Evolutionary conservation across 2,113 vertebrate genomes (phyloP).

Genomic region (Protomyctophum bolini): DNA sequence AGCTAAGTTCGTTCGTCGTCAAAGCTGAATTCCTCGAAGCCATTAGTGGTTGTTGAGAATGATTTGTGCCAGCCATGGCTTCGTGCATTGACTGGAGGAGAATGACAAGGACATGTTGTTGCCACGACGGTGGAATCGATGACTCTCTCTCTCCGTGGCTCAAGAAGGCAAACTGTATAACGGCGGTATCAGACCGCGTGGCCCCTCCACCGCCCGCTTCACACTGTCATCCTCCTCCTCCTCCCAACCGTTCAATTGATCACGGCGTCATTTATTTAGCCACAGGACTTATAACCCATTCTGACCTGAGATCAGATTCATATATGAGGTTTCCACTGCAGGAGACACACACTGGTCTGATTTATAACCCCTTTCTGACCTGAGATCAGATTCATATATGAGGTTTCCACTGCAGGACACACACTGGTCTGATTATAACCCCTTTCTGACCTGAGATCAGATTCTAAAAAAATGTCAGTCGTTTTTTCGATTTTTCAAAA

Average conservation of each 20-base stretch:
- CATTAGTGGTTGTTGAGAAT: constrained; percentile 67
- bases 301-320: too few species aligned
- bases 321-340: too few species aligned
- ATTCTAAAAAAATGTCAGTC: too few species aligned
- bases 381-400: too few species aligned
- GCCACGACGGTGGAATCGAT: constrained; percentile 72
- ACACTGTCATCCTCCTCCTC: constrained; percentile 48
- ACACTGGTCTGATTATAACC: too few species aligned
- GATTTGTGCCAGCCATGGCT: constrained; percentile 63
- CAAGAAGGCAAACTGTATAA: constrained; percentile 65
- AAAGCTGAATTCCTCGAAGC: constrained; percentile 65
- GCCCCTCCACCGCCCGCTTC: constrained; percentile 37
- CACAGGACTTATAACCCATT: constrained; percentile 69
- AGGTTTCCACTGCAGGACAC: too few species aligned
- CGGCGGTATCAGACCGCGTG: constrained; percentile 48
- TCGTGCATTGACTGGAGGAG: constrained; percentile 64
- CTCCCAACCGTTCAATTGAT: constrained; percentile 76
- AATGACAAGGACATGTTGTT: constrained; percentile 67
- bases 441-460: too few species aligned
- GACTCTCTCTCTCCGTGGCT: constrained; percentile 58
- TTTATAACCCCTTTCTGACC: too few species aligned
- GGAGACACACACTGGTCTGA: too few species aligned
- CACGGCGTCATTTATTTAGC: constrained; percentile 73
- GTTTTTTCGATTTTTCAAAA: too few species aligned
- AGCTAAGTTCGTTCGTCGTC: constrained; percentile 62